Evolutionary conservation across 1,140 invertebrate genomes (phyloP).

Genomic region (Sweltsa coloradensis): DNA sequence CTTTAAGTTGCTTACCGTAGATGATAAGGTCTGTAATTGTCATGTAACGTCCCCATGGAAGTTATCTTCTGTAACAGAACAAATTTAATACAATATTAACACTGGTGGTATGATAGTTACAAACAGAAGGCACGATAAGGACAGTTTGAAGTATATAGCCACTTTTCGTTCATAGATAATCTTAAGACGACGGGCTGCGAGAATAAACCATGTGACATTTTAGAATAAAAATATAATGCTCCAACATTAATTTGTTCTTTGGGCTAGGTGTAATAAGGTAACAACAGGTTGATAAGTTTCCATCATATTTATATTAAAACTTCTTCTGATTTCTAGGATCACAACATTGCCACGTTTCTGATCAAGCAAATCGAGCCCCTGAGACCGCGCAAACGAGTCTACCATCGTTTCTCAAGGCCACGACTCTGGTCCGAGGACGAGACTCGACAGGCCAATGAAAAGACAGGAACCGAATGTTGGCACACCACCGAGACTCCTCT

Average conservation of each 20-base stretch:
- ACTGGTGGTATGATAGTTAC: too few relatives aligned
- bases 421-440: slow-evolving; percentile 23
- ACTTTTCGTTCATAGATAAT: too few relatives aligned
- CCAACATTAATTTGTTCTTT: background rate
- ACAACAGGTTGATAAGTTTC: background rate
- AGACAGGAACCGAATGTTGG: slow-evolving; percentile 3
- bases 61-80: too few relatives aligned
- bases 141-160: too few relatives aligned
- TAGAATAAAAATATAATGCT: background rate
- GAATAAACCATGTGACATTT: too few relatives aligned
- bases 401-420: slow-evolving; percentile 14
- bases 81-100: too few relatives aligned
- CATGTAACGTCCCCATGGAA: too few relatives aligned
- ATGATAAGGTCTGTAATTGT: too few relatives aligned
- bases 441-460: background rate
- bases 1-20: too few relatives aligned
- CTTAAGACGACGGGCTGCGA: too few relatives aligned
- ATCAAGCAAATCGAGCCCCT: slow-evolving; percentile 73
- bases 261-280: background rate
- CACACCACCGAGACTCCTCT: slow-evolving; percentile 23
- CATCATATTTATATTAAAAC: background rate
- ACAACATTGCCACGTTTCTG: slow-evolving; percentile 84
- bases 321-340: slow-evolving; percentile 38
- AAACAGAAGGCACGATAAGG: too few relatives aligned
- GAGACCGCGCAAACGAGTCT: slow-evolving; percentile 35